A percentile compares a stretch with the other conserved stretches of the same genome.
phyloP scores from a whole-genome alignment of 2,797 vertebrate genomes.

The Discoglossus pictus region DNA sequence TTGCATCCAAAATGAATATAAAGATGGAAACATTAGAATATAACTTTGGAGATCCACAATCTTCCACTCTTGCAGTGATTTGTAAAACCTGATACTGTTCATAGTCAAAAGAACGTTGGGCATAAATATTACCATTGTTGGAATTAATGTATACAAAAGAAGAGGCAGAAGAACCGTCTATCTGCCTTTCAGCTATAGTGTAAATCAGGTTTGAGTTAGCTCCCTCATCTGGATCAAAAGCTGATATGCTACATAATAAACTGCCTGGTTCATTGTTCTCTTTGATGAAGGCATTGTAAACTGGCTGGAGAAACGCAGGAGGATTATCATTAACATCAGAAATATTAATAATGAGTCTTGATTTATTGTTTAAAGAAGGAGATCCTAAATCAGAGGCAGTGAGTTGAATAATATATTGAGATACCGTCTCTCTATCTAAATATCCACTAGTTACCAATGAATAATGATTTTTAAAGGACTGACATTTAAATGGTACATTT shows the following conservation, averaged over 20 bases:
- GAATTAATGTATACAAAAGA: constrained; percentile 90
- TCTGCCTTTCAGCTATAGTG: constrained; percentile 75
- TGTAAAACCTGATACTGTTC: constrained; percentile 86
- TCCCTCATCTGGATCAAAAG: constrained; percentile 83
- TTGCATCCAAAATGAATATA: constrained; percentile 88
- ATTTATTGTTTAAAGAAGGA: constrained; percentile 78
- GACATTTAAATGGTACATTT: constrained; percentile 84
- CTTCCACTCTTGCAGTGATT: constrained; percentile 82
- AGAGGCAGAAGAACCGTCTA: constrained; percentile 79
- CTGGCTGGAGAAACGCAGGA: constrained; percentile 82
- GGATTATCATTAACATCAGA: constrained; percentile 95
- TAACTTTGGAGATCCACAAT: constrained; percentile 78
- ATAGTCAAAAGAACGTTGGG: constrained; percentile 89
- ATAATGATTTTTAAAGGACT: constrained; percentile 84
- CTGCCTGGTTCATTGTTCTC: constrained; percentile 87
- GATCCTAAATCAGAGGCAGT: constrained; percentile 82
- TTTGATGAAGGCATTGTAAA: constrained; percentile 84
- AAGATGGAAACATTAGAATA: constrained; percentile 84
- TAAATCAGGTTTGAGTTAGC: constrained; percentile 85
- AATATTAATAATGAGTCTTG: constrained; percentile 80
- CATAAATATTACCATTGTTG: constrained; percentile 84
- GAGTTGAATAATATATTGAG: constrained; percentile 81
- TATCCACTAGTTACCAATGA: constrained; percentile 78
- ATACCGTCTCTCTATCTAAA: constrained; percentile 82
- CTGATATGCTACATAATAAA: constrained; percentile 80